Conservation (phyloP, 2,888 invertebrate genomes). For the Eumacrocentrus americanus region DNA sequence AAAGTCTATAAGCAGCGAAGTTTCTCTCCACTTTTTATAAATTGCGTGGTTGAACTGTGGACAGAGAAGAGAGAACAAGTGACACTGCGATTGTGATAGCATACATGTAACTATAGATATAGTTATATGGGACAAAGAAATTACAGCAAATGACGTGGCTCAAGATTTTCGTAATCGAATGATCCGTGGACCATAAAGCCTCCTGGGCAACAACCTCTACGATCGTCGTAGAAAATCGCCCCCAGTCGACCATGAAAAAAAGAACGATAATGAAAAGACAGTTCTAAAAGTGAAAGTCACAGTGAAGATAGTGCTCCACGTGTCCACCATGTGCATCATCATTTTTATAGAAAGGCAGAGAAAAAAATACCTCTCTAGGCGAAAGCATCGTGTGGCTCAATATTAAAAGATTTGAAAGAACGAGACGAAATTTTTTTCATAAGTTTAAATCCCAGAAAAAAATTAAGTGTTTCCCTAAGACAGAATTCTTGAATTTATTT, state of each 20-base stretch:
- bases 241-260: neutral
- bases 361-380: constrained; percentile 7
- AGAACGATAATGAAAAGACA: constrained; percentile 4
- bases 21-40: constrained; percentile 10
- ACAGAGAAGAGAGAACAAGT: no score
- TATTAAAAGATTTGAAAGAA: no score
- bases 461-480: no score
- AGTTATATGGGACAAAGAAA: no score
- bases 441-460: no score
- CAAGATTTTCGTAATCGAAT: neutral
- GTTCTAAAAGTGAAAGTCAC: neutral
- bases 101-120: no score
- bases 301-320: constrained; percentile 36
- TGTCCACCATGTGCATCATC: constrained; percentile 45
- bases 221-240: neutral
- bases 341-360: constrained; percentile 12
- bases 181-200: neutral
- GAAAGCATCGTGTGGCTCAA: constrained; percentile 21
- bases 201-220: neutral
- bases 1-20: neutral
- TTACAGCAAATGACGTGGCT: neutral
- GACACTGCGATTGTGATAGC: no score
- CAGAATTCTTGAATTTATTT: no score
- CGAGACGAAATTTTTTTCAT: no score
- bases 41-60: constrained; percentile 10